phyloP scores from a whole-genome alignment of 2,888 invertebrate species.

The Bimastos eiseni region DNA sequence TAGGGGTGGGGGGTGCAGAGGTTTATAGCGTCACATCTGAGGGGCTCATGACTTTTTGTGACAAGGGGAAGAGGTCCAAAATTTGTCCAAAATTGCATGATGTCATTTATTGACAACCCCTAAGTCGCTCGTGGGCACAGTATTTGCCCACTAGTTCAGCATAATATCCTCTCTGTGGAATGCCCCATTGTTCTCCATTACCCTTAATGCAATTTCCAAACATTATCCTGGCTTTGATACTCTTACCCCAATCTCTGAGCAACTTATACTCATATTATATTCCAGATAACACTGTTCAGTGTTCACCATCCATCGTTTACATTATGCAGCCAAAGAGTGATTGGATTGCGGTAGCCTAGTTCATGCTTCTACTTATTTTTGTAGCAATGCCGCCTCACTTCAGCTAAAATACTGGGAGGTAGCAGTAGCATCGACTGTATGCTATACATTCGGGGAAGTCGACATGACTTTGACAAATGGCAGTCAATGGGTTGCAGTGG shows the following conservation, averaged over 20 bases:
- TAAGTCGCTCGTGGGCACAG: background rate
- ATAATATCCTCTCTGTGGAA: background rate
- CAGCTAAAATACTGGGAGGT: conserved; percentile 87
- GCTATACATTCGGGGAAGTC: conserved; percentile 86
- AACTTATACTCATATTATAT: background rate
- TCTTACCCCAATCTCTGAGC: background rate
- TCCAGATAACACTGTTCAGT: background rate
- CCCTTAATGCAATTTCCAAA: background rate
- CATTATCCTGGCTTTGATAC: background rate
- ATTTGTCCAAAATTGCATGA: no score
- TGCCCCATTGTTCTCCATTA: background rate
- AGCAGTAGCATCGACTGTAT: conserved; percentile 86
- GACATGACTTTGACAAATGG: conserved; percentile 88
- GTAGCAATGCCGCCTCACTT: conserved; percentile 81
- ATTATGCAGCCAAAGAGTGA: background rate
- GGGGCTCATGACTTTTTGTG: no score
- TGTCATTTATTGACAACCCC: no score
- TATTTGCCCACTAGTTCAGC: background rate
- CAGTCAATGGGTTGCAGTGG: conserved; percentile 80
- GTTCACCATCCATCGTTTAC: background rate
- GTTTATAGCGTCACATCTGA: no score
- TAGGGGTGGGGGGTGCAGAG: no score
- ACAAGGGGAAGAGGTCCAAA: no score
- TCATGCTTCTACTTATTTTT: background rate
- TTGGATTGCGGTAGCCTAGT: background rate